phyloP scores from a whole-genome alignment of 92 coral and sea anemone species.

The Umimayanthus chanpuru region DNA sequence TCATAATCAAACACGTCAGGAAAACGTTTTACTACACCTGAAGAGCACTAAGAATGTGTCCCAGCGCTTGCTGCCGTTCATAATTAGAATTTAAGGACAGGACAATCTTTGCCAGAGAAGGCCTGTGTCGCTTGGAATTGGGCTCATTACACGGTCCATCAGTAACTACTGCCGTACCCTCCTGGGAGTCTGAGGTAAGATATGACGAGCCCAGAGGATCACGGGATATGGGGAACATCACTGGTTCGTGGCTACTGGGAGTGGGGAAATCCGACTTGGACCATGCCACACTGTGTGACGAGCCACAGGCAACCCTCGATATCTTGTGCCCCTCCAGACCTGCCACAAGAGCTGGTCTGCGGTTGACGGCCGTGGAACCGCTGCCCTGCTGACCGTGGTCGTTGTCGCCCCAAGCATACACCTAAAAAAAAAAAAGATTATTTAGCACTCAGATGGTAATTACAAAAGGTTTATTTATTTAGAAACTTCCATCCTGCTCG shows the following conservation, averaged over 20 bases:
- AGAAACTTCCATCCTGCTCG: no score
- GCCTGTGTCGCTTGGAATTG: constrained; percentile 77
- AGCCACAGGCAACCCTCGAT: constrained; percentile 96
- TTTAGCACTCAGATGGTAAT: no score
- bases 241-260: constrained; percentile 88
- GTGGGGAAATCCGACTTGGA: no score
- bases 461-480: no score
- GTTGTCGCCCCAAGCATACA: constrained; percentile 98
- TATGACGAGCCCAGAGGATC: constrained; percentile 91
- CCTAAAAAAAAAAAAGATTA: constrained; percentile 40
- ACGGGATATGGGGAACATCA: constrained; percentile 88
- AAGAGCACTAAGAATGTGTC: constrained; percentile 85
- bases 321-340: constrained; percentile 93
- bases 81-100: constrained; percentile 85
- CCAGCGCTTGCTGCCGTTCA: constrained; percentile 93
- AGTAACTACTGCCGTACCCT: constrained; percentile 32
- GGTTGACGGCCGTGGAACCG: constrained; percentile 88
- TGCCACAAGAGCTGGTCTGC: constrained; percentile 85
- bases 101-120: constrained; percentile 93
- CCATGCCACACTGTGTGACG: no score
- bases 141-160: constrained; percentile 64
- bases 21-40: constrained; percentile 39
- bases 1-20: background rate
- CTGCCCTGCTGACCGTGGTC: constrained; percentile 99
- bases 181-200: constrained; percentile 59